phyloP scores from a whole-genome alignment of 2,113 vertebrate species.

The Engraulis encrasicolus region DNA sequence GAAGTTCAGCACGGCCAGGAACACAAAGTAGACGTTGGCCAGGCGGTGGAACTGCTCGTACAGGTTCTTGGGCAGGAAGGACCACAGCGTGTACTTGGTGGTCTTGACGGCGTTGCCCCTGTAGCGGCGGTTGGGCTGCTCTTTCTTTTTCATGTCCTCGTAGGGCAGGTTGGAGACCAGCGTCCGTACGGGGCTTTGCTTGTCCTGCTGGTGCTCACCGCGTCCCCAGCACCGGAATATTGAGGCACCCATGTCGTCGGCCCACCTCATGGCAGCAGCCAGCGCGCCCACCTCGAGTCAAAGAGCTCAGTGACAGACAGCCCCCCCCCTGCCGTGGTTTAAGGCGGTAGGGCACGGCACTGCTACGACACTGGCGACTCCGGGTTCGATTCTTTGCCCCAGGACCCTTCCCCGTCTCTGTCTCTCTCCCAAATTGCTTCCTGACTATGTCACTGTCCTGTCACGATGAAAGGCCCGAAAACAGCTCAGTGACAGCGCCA shows the following conservation, averaged over 20 bases:
- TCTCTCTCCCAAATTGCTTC: too few relatives aligned
- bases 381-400: too few relatives aligned
- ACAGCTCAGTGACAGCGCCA: too few relatives aligned
- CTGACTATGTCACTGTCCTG: too few relatives aligned
- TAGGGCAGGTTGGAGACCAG: constrained; percentile 82
- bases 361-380: too few relatives aligned
- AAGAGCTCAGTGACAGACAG: constrained; percentile 36
- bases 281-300: too few relatives aligned
- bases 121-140: constrained; percentile 84
- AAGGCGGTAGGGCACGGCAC: too few relatives aligned
- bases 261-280: constrained; percentile 74
- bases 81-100: constrained; percentile 85
- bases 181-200: constrained; percentile 74
- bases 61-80: constrained; percentile 89
- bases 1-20: constrained; percentile 85
- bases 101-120: constrained; percentile 86
- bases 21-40: constrained; percentile 92
- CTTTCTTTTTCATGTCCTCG: constrained; percentile 69
- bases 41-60: constrained; percentile 89
- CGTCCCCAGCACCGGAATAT: constrained; percentile 68
- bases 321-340: too few relatives aligned
- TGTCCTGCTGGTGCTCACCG: constrained; percentile 66
- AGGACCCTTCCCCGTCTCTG: too few relatives aligned
- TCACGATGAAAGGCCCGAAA: too few relatives aligned
- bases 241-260: constrained; percentile 60